These are phyloP conservation scores for Phanerotoma sp. DNA, from an alignment of 2,888 invertebrate species.

Conservation along the genomic window DNA sequence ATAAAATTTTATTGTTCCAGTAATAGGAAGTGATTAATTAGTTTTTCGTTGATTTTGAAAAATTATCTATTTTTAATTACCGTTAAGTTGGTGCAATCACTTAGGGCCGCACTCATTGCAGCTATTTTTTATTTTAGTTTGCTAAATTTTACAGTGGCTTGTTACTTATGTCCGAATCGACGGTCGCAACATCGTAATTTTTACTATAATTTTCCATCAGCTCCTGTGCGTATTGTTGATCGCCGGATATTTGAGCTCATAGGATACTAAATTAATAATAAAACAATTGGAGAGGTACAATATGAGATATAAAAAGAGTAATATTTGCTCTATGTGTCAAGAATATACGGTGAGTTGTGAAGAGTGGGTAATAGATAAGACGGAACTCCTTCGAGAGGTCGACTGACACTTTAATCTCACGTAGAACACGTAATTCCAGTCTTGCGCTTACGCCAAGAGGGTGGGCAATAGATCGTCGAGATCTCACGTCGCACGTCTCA, in stretches of 20 bases:
- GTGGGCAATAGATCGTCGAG: slow-evolving; percentile 18
- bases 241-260: no score
- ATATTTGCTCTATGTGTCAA: slow-evolving; percentile 9
- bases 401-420: slow-evolving; percentile 37
- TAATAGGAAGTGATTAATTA: no score
- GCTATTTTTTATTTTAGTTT: no score
- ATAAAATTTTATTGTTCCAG: background rate
- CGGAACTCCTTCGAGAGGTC: slow-evolving; percentile 26
- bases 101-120: no score
- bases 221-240: background rate
- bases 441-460: slow-evolving; percentile 1
- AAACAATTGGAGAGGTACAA: background rate
- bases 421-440: slow-evolving; percentile 29
- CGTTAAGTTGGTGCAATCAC: no score
- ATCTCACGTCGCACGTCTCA: slow-evolving; percentile 13
- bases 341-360: slow-evolving; percentile 26
- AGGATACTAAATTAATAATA: no score
- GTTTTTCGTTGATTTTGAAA: no score
- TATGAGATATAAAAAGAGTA: slow-evolving; percentile 12
- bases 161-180: no score
- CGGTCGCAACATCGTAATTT: no score
- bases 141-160: no score
- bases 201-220: no score
- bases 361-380: slow-evolving; percentile 37
- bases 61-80: no score